A percentile compares a stretch with the other conserved stretches of the same genome.
phyloP scores from a whole-genome alignment of 2,797 vertebrate species.

The Petrocephalus schoutedeni region DNA sequence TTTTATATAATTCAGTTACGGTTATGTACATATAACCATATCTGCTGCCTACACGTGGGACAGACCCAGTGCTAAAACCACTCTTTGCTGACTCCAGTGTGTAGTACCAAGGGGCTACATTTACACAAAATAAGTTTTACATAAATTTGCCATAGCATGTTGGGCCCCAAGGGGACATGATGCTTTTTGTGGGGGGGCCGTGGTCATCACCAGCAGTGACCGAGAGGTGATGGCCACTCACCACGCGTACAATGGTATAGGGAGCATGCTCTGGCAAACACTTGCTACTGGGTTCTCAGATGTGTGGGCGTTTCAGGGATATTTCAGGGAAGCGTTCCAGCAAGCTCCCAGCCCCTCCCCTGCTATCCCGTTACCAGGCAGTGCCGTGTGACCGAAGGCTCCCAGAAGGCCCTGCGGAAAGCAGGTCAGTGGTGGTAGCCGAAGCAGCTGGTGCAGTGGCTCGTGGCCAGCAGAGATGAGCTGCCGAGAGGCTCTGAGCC shows the following conservation, averaged over 20 bases:
- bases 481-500: background rate
- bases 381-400: background rate
- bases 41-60: background rate
- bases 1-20: background rate
- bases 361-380: background rate
- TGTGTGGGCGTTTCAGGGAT: background rate
- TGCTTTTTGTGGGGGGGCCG: background rate
- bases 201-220: background rate
- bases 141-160: background rate
- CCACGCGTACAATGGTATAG: background rate
- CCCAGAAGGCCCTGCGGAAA: background rate
- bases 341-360: background rate
- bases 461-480: background rate
- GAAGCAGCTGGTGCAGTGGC: background rate
- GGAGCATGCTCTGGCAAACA: background rate
- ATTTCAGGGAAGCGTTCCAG: background rate
- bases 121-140: background rate
- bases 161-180: background rate
- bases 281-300: background rate
- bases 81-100: background rate
- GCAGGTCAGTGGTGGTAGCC: background rate
- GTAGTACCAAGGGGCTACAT: background rate
- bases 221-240: background rate
- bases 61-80: background rate
- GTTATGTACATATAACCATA: background rate